Base-by-base conservation (phyloP, 2,888 invertebrate genomes). In the Megalurothrips usitatus region DNA sequence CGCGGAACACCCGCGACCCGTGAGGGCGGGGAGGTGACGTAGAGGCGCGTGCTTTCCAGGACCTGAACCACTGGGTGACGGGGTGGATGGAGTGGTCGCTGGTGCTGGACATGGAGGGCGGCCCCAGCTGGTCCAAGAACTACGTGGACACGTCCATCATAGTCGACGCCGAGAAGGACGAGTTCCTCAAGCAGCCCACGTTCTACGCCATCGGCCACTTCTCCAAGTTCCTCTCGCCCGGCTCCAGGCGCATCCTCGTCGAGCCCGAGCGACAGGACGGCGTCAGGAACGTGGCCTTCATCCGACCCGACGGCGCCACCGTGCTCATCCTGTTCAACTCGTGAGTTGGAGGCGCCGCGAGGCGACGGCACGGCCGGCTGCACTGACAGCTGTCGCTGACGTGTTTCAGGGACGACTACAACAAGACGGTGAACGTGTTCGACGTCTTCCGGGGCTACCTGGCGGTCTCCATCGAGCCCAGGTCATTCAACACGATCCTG, bases 11-110 rank as follows among this genome's bases (percentile, higher is more conserved):
- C 52, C 52, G 14, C 1, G 12, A 12, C 52, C 12, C 52, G 52
- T 49, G 49, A 9, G 10, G 49, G 49, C 49, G 34, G 34, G 6
- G 34, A 43, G 6, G 3, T 43, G 34, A 4, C 6, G 2, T 6
- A 43, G 34, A 6, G 34, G 6, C 14, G 52, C 28, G 17, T n/a
- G 63, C 11, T 75, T 82, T 79, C 23, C 49, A 89, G 86, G 88
- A 89, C 84, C 83, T 90, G 80, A 88, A 88, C 83, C 87, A 90
- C 84, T 88, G 87, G 86, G 88, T 88, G 0, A 85, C 86, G 3
- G 90, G 90, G 4, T 90, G 90, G 90, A 86, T 87, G 9, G 90
- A 91, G 83, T 91, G 90, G 90, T 91, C 90, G 84, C 84, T 91
- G 79, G 89, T 87, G 4, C 85, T 91, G 28, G 86, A 89, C 84